Conservation (phyloP, 2,888 invertebrate genomes). For the Pterobdella sp. region DNA sequence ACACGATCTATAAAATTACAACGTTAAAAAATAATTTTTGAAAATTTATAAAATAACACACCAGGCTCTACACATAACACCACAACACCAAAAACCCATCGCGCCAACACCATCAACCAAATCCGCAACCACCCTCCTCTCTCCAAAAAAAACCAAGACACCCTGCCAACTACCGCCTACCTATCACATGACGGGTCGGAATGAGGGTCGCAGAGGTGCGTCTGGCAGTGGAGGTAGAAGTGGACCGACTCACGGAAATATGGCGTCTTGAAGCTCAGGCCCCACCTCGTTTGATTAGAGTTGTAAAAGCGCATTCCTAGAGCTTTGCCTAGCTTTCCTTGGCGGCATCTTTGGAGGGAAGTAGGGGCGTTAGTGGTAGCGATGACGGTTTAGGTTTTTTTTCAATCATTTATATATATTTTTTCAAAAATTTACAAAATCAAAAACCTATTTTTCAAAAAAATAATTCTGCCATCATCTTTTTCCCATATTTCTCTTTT, state of each 20-base stretch:
- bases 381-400: too few species aligned
- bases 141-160: not conserved
- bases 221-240: constrained; percentile 33
- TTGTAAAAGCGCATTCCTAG: constrained; percentile 29
- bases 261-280: constrained; percentile 35
- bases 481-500: not conserved
- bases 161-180: constrained; percentile 8
- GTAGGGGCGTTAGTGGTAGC: not conserved
- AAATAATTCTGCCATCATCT: not conserved
- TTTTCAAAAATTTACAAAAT: too few species aligned
- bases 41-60: too few species aligned
- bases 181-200: constrained; percentile 36
- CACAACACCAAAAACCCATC: not conserved
- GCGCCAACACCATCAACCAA: not conserved
- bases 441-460: not conserved
- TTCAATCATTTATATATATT: too few species aligned
- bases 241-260: constrained; percentile 32
- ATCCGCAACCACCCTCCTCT: not conserved
- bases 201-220: constrained; percentile 35
- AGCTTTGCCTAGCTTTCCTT: not conserved
- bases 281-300: constrained; percentile 34
- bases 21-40: too few species aligned
- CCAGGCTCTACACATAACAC: not conserved
- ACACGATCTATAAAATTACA: too few species aligned
- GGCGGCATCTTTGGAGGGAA: not conserved